Evolutionary conservation across 37 sponge, comb jelly and placozoan species (phyloP).

Genomic region (Halichondria panicea): DNA sequence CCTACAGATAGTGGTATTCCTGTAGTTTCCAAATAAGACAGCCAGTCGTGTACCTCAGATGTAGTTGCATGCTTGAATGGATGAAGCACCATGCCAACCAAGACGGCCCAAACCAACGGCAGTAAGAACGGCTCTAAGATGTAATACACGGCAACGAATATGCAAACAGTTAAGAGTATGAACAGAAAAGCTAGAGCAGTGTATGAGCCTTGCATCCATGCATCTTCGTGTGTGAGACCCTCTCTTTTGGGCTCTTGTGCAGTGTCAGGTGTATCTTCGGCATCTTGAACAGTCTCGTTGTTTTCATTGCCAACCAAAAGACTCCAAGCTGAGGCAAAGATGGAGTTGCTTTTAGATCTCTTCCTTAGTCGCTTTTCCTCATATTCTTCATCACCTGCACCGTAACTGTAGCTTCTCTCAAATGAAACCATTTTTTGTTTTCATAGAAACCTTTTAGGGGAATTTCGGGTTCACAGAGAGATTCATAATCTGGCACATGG

Average conservation of each 20-base stretch:
- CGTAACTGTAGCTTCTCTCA: too few relatives aligned
- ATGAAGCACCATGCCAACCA: slow-evolving; percentile 79
- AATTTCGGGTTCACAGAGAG: too few relatives aligned
- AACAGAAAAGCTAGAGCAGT: slow-evolving; percentile 53
- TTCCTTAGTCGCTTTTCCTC: too few relatives aligned
- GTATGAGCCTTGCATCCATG: slow-evolving; percentile 63
- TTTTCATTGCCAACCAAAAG: neutral
- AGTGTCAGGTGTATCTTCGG: too few relatives aligned
- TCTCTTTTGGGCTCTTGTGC: too few relatives aligned
- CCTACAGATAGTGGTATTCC: slow-evolving; percentile 52
- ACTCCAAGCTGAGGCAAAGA: neutral
- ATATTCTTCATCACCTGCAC: too few relatives aligned
- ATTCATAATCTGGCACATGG: too few relatives aligned
- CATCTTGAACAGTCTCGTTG: too few relatives aligned
- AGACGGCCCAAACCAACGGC: slow-evolving; percentile 94
- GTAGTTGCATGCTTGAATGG: slow-evolving; percentile 86
- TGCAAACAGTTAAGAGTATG: slow-evolving; percentile 42
- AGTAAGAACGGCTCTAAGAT: slow-evolving; percentile 85
- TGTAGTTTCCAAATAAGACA: slow-evolving; percentile 2
- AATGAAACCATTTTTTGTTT: too few relatives aligned
- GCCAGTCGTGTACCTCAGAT: slow-evolving; percentile 42
- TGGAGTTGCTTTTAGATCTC: too few relatives aligned
- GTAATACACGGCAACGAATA: slow-evolving; percentile 69
- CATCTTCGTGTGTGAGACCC: slow-evolving; percentile 46
- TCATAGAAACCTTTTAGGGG: too few relatives aligned